Evolutionary conservation across 1,140 invertebrate species (phyloP).

Genomic region (Heliconius eleuchia): DNA sequence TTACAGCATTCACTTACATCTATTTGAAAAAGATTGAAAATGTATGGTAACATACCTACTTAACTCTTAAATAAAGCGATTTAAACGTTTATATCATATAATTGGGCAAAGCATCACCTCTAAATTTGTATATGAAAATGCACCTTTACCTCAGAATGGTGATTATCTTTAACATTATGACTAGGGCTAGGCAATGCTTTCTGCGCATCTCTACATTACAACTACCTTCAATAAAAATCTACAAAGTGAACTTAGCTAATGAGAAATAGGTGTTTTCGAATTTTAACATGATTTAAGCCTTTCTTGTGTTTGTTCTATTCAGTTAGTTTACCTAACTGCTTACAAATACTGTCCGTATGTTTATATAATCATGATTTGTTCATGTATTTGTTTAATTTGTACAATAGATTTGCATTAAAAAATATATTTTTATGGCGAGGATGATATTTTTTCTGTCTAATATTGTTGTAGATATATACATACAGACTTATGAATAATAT

Average conservation of each 20-base stretch:
- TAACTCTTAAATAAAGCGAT: conserved; percentile 29
- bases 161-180: conserved; percentile 24
- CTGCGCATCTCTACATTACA: conserved; percentile 12
- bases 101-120: conserved; percentile 27
- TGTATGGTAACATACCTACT: conserved; percentile 42
- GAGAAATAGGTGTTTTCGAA: background rate
- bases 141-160: conserved; percentile 20
- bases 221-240: conserved; percentile 1
- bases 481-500: background rate
- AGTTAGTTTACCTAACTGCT: background rate
- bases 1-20: conserved; percentile 34
- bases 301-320: too few species aligned
- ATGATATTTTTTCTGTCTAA: background rate
- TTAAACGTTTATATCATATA: conserved; percentile 22
- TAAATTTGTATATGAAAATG: conserved; percentile 28
- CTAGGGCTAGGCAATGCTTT: conserved; percentile 10
- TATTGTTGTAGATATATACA: background rate
- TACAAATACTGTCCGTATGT: too few species aligned
- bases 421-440: conserved; percentile 1
- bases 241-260: conserved; percentile 6
- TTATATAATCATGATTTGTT: background rate
- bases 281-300: background rate
- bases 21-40: conserved; percentile 30
- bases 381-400: conserved; percentile 4
- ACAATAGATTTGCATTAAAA: conserved; percentile 14